A percentile compares a stretch with the other conserved stretches of the same genome.
Evolutionary conservation across 2,797 vertebrate genomes (phyloP).

Genomic region (Rhabdophis nuchalis): DNA sequence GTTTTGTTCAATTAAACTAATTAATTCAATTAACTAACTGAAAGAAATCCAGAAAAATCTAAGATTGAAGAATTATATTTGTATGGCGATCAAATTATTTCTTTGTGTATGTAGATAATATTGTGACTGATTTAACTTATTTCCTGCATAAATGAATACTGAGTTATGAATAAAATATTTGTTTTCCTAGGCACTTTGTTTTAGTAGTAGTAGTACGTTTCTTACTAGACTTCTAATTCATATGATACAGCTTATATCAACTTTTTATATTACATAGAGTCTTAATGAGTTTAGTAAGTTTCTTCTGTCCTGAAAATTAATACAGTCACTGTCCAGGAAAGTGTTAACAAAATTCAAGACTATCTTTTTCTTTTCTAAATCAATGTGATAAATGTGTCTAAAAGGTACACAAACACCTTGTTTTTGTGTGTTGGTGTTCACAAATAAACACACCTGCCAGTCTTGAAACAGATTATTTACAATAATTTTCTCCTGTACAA

Average conservation of each 20-base stretch:
- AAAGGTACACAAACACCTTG: not conserved
- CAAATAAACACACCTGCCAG: not conserved
- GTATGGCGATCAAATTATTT: constrained; percentile 37
- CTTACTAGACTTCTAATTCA: constrained; percentile 19
- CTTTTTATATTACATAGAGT: constrained; percentile 25
- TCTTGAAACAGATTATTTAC: not conserved
- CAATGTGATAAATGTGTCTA: not conserved
- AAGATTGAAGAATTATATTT: constrained; percentile 9
- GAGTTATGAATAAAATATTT: constrained; percentile 39
- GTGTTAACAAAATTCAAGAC: not conserved
- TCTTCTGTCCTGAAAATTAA: not conserved
- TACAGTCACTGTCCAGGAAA: not conserved
- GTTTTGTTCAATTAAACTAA: not conserved
- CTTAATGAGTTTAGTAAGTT: constrained; percentile 11
- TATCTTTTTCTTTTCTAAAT: not conserved
- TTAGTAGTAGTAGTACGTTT: constrained; percentile 16
- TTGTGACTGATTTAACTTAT: constrained; percentile 36
- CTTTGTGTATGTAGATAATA: constrained; percentile 38
- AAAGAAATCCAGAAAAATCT: constrained; percentile 39
- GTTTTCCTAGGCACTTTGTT: constrained; percentile 38
- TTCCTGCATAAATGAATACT: constrained; percentile 42
- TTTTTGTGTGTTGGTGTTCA: not conserved
- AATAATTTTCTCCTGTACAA: not conserved
- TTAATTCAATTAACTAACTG: not conserved
- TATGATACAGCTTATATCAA: not conserved